phyloP scores from a whole-genome alignment of 92 coral and sea anemone genomes.

The Montipora capitata region DNA sequence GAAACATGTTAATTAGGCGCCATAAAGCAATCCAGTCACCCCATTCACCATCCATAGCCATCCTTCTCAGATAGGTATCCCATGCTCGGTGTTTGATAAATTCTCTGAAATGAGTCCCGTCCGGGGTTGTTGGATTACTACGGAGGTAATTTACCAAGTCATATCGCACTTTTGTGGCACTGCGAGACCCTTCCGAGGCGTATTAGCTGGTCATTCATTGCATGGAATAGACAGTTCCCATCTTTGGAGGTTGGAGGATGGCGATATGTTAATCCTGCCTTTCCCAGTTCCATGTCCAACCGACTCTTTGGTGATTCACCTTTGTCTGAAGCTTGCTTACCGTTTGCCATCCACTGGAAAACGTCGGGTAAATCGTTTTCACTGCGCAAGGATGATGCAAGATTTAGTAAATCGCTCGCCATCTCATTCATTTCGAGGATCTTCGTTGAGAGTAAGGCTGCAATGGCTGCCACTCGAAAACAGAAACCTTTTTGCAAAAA shows the following conservation, averaged over 20 bases:
- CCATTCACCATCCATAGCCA: conserved; percentile 40
- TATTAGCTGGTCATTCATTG: conserved; percentile 42
- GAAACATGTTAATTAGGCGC: background rate
- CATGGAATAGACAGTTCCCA: conserved; percentile 46
- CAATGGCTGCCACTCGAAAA: background rate
- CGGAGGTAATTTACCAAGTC: too few species aligned
- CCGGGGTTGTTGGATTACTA: conserved; percentile 5
- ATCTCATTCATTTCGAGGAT: background rate
- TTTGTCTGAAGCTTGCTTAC: conserved; percentile 22
- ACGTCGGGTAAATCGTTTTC: background rate
- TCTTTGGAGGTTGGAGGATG: conserved; percentile 41
- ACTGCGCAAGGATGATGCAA: conserved; percentile 12
- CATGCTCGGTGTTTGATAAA: background rate
- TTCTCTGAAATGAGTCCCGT: background rate
- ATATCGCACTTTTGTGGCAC: background rate
- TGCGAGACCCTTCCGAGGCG: background rate
- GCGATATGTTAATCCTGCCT: conserved; percentile 19
- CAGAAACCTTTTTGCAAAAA: background rate
- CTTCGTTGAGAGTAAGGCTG: background rate
- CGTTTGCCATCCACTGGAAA: conserved; percentile 25
- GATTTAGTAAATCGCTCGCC: conserved; percentile 8
- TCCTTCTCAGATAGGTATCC: conserved; percentile 32
- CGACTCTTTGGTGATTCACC: conserved; percentile 16
- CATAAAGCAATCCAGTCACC: conserved; percentile 54
- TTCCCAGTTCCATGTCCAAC: conserved; percentile 19